These are phyloP conservation scores for Promerops cafer DNA, from an alignment of 2,113 vertebrate genomes.

Conservation along the genomic window DNA sequence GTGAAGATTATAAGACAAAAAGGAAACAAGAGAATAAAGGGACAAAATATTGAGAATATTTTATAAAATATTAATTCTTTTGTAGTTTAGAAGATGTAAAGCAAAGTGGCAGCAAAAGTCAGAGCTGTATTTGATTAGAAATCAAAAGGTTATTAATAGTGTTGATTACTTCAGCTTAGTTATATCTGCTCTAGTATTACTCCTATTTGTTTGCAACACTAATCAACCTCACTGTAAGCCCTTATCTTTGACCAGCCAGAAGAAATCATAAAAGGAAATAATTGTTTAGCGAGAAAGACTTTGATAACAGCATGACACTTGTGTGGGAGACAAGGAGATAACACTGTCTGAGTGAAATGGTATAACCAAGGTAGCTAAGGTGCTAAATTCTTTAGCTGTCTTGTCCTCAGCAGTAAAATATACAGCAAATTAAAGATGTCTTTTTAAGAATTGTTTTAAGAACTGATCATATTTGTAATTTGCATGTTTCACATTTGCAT, in stretches of 20 bases:
- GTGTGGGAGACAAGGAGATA: conserved; percentile 51
- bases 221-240: conserved; percentile 56
- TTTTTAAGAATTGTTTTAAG: neutral
- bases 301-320: conserved; percentile 45
- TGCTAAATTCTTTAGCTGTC: conserved; percentile 41
- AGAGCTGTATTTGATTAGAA: conserved; percentile 66
- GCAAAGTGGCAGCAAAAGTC: conserved; percentile 60
- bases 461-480: conserved; percentile 18
- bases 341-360: neutral
- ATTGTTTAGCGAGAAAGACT: conserved; percentile 61
- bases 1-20: neutral
- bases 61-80: conserved; percentile 3
- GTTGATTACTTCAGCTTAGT: conserved; percentile 43
- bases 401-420: conserved; percentile 32
- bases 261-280: conserved; percentile 62
- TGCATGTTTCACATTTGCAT: neutral
- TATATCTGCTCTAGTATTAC: conserved; percentile 37
- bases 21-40: neutral
- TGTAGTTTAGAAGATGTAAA: conserved; percentile 28
- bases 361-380: conserved; percentile 27
- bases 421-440: conserved; percentile 27
- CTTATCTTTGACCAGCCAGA: conserved; percentile 57
- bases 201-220: conserved; percentile 54
- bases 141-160: conserved; percentile 59
- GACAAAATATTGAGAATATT: neutral